These are phyloP conservation scores for Cynaeus angustus DNA, from an alignment of 2,888 invertebrate species.

Conservation along the genomic window DNA sequence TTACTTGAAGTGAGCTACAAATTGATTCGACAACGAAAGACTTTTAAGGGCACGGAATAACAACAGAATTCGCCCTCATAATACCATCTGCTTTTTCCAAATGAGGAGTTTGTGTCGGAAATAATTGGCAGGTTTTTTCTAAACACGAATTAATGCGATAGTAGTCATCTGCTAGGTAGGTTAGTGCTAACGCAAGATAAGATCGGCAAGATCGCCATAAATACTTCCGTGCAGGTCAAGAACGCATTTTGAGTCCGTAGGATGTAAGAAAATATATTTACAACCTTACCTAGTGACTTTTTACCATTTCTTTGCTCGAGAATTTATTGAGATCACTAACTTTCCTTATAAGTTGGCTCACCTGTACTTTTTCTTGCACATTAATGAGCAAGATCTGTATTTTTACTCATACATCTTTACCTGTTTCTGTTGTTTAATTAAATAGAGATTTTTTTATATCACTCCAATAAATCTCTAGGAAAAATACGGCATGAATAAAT, in stretches of 20 bases:
- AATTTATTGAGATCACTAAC: too few relatives aligned
- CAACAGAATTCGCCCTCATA: constrained; percentile 39
- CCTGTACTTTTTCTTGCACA: too few relatives aligned
- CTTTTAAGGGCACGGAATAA: constrained; percentile 37
- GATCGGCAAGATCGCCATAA: constrained; percentile 20
- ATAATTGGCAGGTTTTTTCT: constrained; percentile 33
- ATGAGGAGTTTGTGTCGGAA: constrained; percentile 10
- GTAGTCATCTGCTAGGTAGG: constrained; percentile 27
- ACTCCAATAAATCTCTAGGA: too few relatives aligned
- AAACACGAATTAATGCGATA: neutral
- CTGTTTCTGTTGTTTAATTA: too few relatives aligned
- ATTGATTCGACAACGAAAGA: constrained; percentile 40
- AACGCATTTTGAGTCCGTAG: neutral
- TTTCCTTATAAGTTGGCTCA: too few relatives aligned
- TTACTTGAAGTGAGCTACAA: constrained; percentile 42
- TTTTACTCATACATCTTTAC: too few relatives aligned
- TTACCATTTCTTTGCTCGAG: too few relatives aligned
- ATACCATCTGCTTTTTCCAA: constrained; percentile 38
- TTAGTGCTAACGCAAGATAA: constrained; percentile 18
- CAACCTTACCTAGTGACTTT: too few relatives aligned
- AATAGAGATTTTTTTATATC: too few relatives aligned
- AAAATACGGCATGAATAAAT: too few relatives aligned
- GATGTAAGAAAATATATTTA: neutral
- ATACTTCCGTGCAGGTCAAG: neutral
- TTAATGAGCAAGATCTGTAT: too few relatives aligned